Evolutionary conservation across 2,113 vertebrate genomes (phyloP).

Genomic region (Ranitomeya variabilis): DNA sequence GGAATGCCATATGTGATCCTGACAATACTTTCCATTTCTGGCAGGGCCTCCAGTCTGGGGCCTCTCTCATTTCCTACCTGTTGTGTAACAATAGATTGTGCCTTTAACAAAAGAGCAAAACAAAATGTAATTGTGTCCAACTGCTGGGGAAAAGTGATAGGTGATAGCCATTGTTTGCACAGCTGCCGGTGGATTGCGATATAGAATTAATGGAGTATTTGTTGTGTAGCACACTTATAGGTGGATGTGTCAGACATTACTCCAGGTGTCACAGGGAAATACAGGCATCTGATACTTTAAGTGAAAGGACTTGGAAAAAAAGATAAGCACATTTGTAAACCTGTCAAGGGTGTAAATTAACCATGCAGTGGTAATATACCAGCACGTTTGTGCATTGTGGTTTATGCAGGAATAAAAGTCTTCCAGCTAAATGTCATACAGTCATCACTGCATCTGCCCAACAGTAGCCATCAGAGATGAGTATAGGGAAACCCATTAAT

Average conservation of each 20-base stretch:
- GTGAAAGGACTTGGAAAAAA: conserved; percentile 33
- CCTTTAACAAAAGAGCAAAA: conserved; percentile 33
- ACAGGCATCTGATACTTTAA: conserved; percentile 34
- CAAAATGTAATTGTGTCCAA: conserved; percentile 37
- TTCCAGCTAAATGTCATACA: neutral
- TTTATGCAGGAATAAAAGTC: neutral
- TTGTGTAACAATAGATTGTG: conserved; percentile 21
- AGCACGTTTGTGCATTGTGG: neutral
- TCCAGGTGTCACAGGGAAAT: neutral
- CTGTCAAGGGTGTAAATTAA: conserved; percentile 35
- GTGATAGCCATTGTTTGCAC: conserved; percentile 31
- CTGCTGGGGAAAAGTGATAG: neutral
- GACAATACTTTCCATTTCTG: conserved; percentile 10
- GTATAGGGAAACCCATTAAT: too few relatives aligned
- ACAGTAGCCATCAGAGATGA: too few relatives aligned
- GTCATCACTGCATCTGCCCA: too few relatives aligned
- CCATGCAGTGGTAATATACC: neutral
- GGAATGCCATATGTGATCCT: neutral
- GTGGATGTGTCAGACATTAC: conserved; percentile 4
- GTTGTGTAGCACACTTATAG: conserved; percentile 8
- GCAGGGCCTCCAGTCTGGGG: neutral
- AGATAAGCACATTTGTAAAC: conserved; percentile 47
- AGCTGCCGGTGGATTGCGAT: conserved; percentile 8
- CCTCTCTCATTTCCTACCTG: conserved; percentile 3
- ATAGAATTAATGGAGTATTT: conserved; percentile 31